Evolutionary conservation across 2,113 vertebrate species (phyloP), one percentile per base, ranked within the genome.

Genomic region (Psilopogon haemacephalus): DNA sequence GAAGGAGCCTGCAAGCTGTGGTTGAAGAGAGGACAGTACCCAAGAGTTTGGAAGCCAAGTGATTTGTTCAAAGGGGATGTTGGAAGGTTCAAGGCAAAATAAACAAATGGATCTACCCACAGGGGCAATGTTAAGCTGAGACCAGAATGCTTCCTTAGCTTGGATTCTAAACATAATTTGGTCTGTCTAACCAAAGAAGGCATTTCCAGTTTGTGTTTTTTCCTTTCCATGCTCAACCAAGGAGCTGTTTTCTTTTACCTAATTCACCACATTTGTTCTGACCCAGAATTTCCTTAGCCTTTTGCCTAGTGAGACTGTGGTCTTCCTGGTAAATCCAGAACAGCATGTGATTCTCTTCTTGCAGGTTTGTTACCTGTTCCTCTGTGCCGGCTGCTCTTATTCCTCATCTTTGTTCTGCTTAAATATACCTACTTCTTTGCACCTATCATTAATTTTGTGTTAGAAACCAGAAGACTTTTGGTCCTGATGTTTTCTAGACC

Each of bases 71-170:
- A 71, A 91, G 46, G 71, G 78, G 71, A 68, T 89, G 68, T 68
- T 91, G 78, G 94, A 90, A 89, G 52, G 74, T 94, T 94, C 46
- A 76, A 85, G 60, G 56, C 78, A 91, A 91, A 92, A 80, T 76
- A 94, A 92, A 91, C 84, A 90, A 92, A 76, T 38, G 77, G 81
- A 33, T 64, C 77, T 96, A 63, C 86, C 89, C 86, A 63, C 81
- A 90, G 80, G 74, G 86, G 38, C 37, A 67, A 59, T 10, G 46
- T 79, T 95, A 82, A 89, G 54, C 68, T 52, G 75, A 83, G 75
- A 77, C 72, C 74, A 68, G 67, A 87, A 78, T 26, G 64, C 75
- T 92, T 80, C 64, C 72, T 77, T 85, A 67, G 68, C 52, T 85
- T 80, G 64, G 60, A 79, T 95, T 91, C 82, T 91, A 74, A 91